A percentile compares a stretch with the other conserved stretches of the same genome.
Evolutionary conservation across 1,140 invertebrate species (phyloP).

Genomic region (Teleopsis dalmanni): DNA sequence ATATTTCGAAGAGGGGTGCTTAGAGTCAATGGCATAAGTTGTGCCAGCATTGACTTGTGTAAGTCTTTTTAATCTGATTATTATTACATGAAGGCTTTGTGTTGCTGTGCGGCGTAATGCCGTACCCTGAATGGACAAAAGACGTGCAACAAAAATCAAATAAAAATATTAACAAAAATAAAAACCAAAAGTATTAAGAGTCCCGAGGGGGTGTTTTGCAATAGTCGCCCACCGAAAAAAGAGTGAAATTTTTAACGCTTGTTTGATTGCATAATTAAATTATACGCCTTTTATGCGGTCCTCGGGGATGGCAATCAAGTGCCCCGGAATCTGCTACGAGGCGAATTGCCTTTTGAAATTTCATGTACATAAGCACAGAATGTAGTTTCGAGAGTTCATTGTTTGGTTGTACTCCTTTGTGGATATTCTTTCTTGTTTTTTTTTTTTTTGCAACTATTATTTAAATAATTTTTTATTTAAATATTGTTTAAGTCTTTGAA

Average conservation of each 20-base stretch:
- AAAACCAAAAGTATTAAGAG: neutral
- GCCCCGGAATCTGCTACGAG: slow-evolving; percentile 9
- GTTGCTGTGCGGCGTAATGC: neutral
- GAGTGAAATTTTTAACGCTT: slow-evolving; percentile 37
- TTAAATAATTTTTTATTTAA: too few species aligned
- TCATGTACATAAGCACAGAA: too few species aligned
- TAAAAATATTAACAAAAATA: neutral
- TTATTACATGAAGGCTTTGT: slow-evolving; percentile 9
- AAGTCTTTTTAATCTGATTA: slow-evolving; percentile 12
- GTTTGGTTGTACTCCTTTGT: too few species aligned
- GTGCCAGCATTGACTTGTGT: slow-evolving; percentile 1
- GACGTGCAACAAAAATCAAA: slow-evolving; percentile 9
- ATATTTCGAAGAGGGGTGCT: neutral
- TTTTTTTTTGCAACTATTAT: too few species aligned
- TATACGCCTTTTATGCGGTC: slow-evolving; percentile 20
- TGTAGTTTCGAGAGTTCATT: too few species aligned
- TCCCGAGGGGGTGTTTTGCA: slow-evolving; percentile 6
- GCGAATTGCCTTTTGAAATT: too few species aligned
- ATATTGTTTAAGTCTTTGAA: too few species aligned
- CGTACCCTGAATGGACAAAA: neutral
- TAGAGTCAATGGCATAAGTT: neutral
- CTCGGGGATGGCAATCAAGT: slow-evolving; percentile 17
- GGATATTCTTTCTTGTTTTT: too few species aligned
- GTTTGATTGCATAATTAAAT: slow-evolving; percentile 43
- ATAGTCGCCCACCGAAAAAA: neutral